phyloP scores from a whole-genome alignment of 2,888 invertebrate species.

The Ryuthela nishihirai region DNA sequence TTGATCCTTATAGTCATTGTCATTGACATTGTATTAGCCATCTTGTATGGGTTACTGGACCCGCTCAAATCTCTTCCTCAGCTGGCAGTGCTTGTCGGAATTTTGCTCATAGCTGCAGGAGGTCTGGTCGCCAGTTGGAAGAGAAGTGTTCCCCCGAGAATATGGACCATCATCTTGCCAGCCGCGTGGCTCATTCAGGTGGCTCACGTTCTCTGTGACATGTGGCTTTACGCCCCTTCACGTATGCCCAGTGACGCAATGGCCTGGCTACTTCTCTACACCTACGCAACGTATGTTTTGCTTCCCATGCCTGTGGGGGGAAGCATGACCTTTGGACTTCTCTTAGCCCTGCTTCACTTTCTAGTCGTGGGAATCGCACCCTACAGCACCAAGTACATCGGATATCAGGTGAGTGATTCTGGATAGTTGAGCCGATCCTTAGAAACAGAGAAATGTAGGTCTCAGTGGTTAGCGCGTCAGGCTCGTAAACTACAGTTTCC shows the following conservation, averaged over 20 bases:
- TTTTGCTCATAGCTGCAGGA: too few relatives aligned
- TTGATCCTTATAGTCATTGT: constrained; percentile 59
- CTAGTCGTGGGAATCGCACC: constrained; percentile 3
- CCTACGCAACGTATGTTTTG: constrained; percentile 70
- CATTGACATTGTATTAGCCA: constrained; percentile 29
- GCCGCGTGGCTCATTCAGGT: constrained; percentile 54
- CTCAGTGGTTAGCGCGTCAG: too few relatives aligned
- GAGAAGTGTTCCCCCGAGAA: constrained; percentile 43
- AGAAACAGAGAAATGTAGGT: too few relatives aligned
- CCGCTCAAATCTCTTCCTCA: constrained; percentile 1
- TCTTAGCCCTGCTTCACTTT: constrained; percentile 28
- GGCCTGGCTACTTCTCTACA: constrained; percentile 68
- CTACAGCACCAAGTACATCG: too few relatives aligned
- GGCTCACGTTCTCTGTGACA: constrained; percentile 50
- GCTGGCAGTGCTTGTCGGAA: too few relatives aligned
- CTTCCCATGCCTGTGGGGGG: constrained; percentile 63
- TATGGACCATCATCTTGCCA: constrained; percentile 34
- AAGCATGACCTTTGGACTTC: constrained; percentile 33
- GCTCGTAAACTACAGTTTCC: too few relatives aligned
- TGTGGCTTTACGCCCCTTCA: constrained; percentile 58
- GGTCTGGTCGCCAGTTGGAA: constrained; percentile 34
- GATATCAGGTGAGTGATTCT: too few relatives aligned
- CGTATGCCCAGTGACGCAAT: constrained; percentile 60
- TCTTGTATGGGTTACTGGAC: constrained; percentile 9
- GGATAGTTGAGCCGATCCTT: too few relatives aligned